Percentiles rank a stretch among this genome's conserved stretches.
Conservation (phyloP, 2,113 vertebrate genomes). For the Probosciger aterrimus region DNA sequence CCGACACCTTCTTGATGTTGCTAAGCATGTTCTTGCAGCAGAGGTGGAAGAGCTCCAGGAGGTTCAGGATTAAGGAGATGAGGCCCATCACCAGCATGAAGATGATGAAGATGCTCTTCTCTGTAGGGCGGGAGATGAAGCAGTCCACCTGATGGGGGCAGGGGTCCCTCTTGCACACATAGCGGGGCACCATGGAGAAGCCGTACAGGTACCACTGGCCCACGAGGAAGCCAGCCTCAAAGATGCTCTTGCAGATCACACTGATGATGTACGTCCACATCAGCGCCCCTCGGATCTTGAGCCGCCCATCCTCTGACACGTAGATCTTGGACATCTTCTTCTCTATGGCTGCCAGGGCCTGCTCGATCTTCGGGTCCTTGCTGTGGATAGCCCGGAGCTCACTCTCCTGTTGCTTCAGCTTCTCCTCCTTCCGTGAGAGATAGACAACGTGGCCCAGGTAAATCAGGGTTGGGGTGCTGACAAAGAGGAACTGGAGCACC, state of each 20-base stretch:
- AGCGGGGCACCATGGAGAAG: slow-evolving; percentile 82
- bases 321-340: slow-evolving; percentile 78
- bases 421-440: slow-evolving; percentile 68
- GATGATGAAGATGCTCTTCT: slow-evolving; percentile 95
- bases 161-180: slow-evolving; percentile 80
- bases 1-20: slow-evolving; percentile 21
- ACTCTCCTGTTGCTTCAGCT: slow-evolving; percentile 65
- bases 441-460: slow-evolving; percentile 92
- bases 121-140: slow-evolving; percentile 92
- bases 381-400: slow-evolving; percentile 65
- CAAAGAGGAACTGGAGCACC: slow-evolving; percentile 95
- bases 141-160: slow-evolving; percentile 92
- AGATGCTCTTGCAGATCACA: slow-evolving; percentile 82
- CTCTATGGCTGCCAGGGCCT: slow-evolving; percentile 49
- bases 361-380: slow-evolving; percentile 55
- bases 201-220: slow-evolving; percentile 92
- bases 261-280: slow-evolving; percentile 87
- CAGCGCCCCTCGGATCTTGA: slow-evolving; percentile 77
- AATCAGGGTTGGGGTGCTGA: slow-evolving; percentile 91
- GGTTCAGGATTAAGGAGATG: slow-evolving; percentile 87
- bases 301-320: slow-evolving; percentile 52
- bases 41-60: slow-evolving; percentile 86
- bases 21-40: slow-evolving; percentile 69
- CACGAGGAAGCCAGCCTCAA: slow-evolving; percentile 86
- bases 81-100: slow-evolving; percentile 88